phyloP scores from a whole-genome alignment of 2,113 vertebrate species.

The Cisticola juncidis region DNA sequence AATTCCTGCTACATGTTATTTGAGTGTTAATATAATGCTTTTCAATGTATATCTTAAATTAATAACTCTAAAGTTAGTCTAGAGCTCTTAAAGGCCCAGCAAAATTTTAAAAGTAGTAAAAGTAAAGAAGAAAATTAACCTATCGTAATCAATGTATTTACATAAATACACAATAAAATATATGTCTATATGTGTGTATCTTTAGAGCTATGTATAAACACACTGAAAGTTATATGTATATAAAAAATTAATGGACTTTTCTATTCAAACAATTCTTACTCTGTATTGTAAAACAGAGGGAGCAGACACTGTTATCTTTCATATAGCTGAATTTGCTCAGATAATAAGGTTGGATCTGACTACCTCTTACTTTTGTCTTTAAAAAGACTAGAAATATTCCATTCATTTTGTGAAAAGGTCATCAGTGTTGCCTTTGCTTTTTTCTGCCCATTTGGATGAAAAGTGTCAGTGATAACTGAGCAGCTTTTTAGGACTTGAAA shows the following conservation, averaged over 20 bases:
- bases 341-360: not conserved
- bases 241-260: not conserved
- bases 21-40: not conserved
- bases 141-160: not conserved
- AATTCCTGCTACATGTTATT: not conserved
- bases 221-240: not conserved
- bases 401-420: not conserved
- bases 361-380: not conserved
- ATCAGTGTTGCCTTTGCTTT: not conserved
- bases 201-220: not conserved
- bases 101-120: not conserved
- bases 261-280: not conserved
- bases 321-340: not conserved
- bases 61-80: not conserved
- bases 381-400: not conserved
- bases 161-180: not conserved
- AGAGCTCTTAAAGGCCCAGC: not conserved
- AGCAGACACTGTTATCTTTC: not conserved
- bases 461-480: not conserved
- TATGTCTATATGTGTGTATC: not conserved
- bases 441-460: not conserved
- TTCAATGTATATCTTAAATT: not conserved
- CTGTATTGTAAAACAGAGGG: not conserved
- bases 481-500: not conserved
- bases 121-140: not conserved